Conservation (phyloP, 2,797 vertebrate species). For the Threskiornis aethiopicus region DNA sequence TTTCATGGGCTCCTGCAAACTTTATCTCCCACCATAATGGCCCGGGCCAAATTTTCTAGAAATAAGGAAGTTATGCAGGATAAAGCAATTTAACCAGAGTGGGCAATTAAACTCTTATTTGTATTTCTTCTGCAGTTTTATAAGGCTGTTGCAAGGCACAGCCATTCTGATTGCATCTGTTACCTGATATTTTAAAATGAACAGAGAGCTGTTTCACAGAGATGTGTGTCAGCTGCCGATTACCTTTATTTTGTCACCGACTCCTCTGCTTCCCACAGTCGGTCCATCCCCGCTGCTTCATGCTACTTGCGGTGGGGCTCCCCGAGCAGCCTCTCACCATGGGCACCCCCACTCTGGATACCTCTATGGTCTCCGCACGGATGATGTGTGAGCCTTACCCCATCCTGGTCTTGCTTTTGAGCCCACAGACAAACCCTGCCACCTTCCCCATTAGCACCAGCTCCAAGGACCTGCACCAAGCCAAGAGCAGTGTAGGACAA, state of each 20-base stretch:
- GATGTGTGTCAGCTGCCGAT: neutral
- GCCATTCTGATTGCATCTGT: neutral
- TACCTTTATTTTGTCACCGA: neutral
- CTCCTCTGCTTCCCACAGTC: neutral
- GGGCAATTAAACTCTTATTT: neutral
- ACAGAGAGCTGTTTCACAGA: neutral
- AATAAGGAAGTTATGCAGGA: neutral
- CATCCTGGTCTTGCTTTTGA: neutral
- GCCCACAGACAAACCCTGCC: neutral
- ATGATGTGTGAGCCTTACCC: neutral
- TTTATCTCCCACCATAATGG: neutral
- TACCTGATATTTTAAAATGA: neutral
- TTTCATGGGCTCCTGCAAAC: neutral
- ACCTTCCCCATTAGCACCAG: neutral
- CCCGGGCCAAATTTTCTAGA: neutral
- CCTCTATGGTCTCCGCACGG: neutral
- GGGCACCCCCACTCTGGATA: neutral
- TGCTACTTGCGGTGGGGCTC: fast-evolving
- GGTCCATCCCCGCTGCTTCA: neutral
- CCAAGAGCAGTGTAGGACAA: neutral
- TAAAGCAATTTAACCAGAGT: neutral
- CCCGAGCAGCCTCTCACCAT: fast-evolving
- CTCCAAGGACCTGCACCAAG: neutral
- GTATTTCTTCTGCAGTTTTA: neutral
- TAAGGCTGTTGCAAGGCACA: neutral